phyloP scores from a whole-genome alignment of 2,113 vertebrate species.

The Lipophrys pholis region DNA sequence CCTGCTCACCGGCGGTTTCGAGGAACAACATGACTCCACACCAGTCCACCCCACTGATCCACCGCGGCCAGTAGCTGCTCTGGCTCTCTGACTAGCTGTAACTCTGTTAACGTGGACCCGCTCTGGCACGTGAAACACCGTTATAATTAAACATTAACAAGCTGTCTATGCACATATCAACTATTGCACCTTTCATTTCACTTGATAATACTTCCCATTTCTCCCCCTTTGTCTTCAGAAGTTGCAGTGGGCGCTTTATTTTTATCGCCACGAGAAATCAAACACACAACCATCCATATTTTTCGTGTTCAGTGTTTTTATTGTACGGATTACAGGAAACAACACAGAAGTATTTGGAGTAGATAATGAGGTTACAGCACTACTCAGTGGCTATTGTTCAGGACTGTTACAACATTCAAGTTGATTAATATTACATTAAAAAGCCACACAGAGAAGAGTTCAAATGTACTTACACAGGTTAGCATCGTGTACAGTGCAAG shows the following conservation, averaged over 20 bases:
- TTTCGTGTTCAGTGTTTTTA: conserved; percentile 40
- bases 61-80: too few relatives aligned
- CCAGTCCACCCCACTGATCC: too few relatives aligned
- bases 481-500: conserved; percentile 22
- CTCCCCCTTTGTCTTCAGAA: too few relatives aligned
- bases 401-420: conserved; percentile 82
- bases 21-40: conserved; percentile 19
- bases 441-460: conserved; percentile 67
- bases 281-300: neutral
- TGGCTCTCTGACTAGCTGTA: too few relatives aligned
- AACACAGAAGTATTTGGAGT: conserved; percentile 29
- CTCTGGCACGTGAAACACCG: too few relatives aligned
- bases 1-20: conserved; percentile 54
- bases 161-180: too few relatives aligned
- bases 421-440: conserved; percentile 86
- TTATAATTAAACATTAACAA: too few relatives aligned
- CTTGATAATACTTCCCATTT: too few relatives aligned
- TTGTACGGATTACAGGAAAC: conserved; percentile 68
- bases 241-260: too few relatives aligned
- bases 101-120: too few relatives aligned
- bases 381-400: conserved; percentile 63
- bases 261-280: too few relatives aligned
- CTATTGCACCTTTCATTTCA: too few relatives aligned
- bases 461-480: conserved; percentile 54
- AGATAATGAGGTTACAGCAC: conserved; percentile 63